Evolutionary conservation across 2,797 vertebrate species (phyloP), one percentile per base, ranked within the genome.

Genomic region (Epinephelus coioides): DNA sequence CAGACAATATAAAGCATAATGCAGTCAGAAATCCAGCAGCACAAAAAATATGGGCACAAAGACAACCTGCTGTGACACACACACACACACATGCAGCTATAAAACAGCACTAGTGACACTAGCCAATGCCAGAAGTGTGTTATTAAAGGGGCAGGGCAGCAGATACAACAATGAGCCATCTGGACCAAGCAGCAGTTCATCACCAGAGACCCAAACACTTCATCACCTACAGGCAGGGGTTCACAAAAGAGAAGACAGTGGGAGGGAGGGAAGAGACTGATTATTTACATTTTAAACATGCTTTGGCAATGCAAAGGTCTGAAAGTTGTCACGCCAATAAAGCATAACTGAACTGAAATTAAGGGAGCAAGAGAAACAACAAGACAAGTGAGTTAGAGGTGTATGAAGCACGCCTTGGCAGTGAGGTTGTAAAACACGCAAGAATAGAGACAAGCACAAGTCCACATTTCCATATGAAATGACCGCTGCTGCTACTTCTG

Each of bases 111-210:
- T 43, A 59, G 73, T 84, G 82, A 87, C 70, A 81, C 80, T 76
- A 69, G 74, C 56, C 81, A 72, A 73, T 68, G 84, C 61, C 66
- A 68, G 72, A 60, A 86, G 84, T 84, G 84, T 92, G 76, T 89
- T 86, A 90, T 92, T 94, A 93, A 90, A 90, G 86, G 87, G 88
- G 86, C 77, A 75, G 82, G 81, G 69, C 76, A 60, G 82, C 53
- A 27, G 83, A 81, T 74, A 54, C 69, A 93, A 93, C 90, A 92
- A 93, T 89, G 85, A 91, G 86, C 91, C 92, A 92, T 94, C 91
- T 94, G 91, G 90, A 86, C 66, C 76, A 40, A 44, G 78, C 82
- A 55, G 85, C 85, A 87, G 71, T 87, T 89, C 76, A 88, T 85
- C 87, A 86, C 69, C 61, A 81, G 55, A 70, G 53, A 89, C 71